phyloP scores from a whole-genome alignment of 1,140 invertebrate species.

The Drosophila pseudoobscura region DNA sequence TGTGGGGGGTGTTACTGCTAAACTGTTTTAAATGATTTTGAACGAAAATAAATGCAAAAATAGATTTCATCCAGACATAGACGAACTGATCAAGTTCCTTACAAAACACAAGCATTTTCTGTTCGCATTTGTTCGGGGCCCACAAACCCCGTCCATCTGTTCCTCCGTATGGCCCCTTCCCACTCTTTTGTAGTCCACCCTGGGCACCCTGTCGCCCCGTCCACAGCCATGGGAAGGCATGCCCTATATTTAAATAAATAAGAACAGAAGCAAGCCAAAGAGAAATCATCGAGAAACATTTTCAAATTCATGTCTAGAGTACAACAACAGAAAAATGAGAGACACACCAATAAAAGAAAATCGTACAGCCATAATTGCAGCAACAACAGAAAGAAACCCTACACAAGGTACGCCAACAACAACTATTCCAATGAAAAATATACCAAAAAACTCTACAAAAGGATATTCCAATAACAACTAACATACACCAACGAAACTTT shows the following conservation, averaged over 20 bases:
- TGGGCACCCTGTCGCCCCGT: slow-evolving; percentile 8
- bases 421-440: too few species aligned
- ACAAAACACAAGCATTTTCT: slow-evolving; percentile 10
- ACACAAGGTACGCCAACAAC: slow-evolving; percentile 1
- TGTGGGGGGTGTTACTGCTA: not conserved
- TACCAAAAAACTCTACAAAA: too few species aligned
- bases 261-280: slow-evolving; percentile 43
- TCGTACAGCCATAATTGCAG: not conserved
- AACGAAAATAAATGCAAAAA: slow-evolving; percentile 37
- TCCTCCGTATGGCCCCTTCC: not conserved
- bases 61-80: slow-evolving; percentile 44
- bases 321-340: slow-evolving; percentile 2
- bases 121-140: not conserved
- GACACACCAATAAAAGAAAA: not conserved
- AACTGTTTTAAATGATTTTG: slow-evolving; percentile 35
- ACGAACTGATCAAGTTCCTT: slow-evolving; percentile 44
- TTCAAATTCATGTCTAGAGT: slow-evolving; percentile 29
- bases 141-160: slow-evolving; percentile 20
- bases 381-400: slow-evolving; percentile 6
- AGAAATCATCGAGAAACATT: slow-evolving; percentile 48
- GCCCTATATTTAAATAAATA: slow-evolving; percentile 60
- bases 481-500: too few species aligned
- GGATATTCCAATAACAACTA: too few species aligned
- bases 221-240: slow-evolving; percentile 13
- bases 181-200: too few species aligned